These are phyloP conservation scores for Eurosta solidaginis DNA, from an alignment of 1,140 invertebrate species.

Conservation along the genomic window DNA sequence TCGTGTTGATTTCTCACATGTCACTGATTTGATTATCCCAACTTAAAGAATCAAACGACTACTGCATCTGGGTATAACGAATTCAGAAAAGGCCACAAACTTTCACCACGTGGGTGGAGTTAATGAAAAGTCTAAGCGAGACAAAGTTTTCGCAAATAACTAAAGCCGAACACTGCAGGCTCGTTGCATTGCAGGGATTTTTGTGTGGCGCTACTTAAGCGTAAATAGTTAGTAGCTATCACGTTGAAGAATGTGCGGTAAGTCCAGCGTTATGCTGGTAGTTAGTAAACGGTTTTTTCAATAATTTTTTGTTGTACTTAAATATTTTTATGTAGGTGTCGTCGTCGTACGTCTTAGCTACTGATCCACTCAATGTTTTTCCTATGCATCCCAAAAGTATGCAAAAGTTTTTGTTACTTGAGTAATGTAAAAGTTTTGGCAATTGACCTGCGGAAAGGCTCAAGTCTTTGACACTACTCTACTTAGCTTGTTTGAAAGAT, in stretches of 20 bases:
- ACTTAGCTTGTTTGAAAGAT: neutral
- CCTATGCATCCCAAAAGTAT: constrained; percentile 16
- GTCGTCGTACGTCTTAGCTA: neutral
- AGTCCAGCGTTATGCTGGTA: neutral
- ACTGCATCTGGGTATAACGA: too few relatives aligned
- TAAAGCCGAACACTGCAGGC: constrained; percentile 19
- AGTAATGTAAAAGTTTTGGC: constrained; percentile 27
- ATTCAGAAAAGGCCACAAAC: too few relatives aligned
- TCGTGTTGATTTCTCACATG: too few relatives aligned
- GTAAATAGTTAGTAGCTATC: neutral
- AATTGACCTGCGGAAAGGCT: constrained; percentile 26
- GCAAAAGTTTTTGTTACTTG: constrained; percentile 25
- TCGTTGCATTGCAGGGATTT: constrained; percentile 12
- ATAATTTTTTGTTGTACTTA: neutral
- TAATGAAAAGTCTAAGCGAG: too few relatives aligned
- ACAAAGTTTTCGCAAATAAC: too few relatives aligned
- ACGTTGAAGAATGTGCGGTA: neutral
- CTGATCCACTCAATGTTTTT: neutral
- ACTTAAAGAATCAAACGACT: too few relatives aligned
- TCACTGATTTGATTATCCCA: too few relatives aligned
- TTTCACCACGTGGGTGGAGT: too few relatives aligned
- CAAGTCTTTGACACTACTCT: constrained; percentile 26
- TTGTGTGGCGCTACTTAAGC: constrained; percentile 8
- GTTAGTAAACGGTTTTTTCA: neutral
- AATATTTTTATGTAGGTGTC: neutral